These are phyloP conservation scores for Falco naumanni DNA, from an alignment of 2,797 vertebrate genomes.

Conservation along the genomic window DNA sequence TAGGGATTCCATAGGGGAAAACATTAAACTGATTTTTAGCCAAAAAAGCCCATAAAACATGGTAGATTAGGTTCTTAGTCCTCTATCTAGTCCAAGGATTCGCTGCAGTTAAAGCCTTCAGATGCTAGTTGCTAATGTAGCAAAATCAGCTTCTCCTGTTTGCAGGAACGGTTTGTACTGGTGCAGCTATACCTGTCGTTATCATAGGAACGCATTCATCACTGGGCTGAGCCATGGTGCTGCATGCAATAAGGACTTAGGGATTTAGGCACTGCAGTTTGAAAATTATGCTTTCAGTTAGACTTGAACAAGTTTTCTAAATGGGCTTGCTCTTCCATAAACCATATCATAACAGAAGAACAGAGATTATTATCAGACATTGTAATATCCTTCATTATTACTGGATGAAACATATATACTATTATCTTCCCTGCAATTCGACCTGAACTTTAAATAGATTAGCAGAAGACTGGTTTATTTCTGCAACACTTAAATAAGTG, in stretches of 20 bases:
- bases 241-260: background rate
- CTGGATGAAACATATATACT: background rate
- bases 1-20: background rate
- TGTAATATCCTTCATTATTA: background rate
- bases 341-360: background rate
- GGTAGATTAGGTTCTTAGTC: background rate
- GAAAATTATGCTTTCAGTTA: background rate
- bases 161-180: background rate
- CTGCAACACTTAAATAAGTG: background rate
- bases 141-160: background rate
- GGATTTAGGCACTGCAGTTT: background rate
- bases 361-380: background rate
- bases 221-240: background rate
- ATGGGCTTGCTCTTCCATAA: background rate
- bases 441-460: background rate
- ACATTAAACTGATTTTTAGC: background rate
- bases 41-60: background rate
- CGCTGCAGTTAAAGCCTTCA: background rate
- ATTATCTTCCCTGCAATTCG: background rate
- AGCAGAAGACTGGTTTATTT: background rate
- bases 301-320: background rate
- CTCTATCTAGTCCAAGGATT: background rate
- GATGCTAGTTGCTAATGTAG: background rate
- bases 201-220: background rate
- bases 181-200: background rate